Percentiles rank a stretch among this genome's conserved stretches.
These are phyloP conservation scores for Harpegnathos saltator DNA, from an alignment of 1,140 invertebrate species.

Conservation along the genomic window DNA sequence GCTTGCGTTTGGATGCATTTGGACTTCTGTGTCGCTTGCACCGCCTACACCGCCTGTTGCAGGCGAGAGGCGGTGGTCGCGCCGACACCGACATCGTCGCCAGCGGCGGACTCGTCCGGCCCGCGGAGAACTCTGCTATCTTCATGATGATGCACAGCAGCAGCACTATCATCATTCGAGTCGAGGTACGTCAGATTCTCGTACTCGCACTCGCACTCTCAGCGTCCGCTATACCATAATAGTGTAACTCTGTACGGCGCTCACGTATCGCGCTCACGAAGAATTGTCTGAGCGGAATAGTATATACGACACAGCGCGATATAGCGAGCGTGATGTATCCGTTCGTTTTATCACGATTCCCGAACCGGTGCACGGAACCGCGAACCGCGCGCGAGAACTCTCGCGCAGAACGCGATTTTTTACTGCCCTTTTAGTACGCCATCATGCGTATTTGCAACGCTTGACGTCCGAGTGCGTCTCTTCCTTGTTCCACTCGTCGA, in stretches of 20 bases:
- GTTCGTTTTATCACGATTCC: conserved; percentile 12
- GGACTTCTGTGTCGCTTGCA: conserved; percentile 22
- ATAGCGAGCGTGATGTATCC: background rate
- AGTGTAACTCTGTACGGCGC: background rate
- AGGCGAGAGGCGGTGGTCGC: conserved; percentile 66
- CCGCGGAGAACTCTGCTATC: conserved; percentile 84
- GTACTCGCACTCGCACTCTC: background rate
- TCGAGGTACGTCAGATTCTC: conserved; percentile 23
- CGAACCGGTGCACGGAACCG: background rate
- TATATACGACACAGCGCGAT: background rate
- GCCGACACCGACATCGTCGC: conserved; percentile 61
- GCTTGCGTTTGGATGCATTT: conserved; percentile 46
- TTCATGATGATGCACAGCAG: conserved; percentile 86
- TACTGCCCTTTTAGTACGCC: background rate
- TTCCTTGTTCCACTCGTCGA: too few relatives aligned
- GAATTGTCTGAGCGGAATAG: background rate
- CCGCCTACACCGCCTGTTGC: conserved; percentile 69
- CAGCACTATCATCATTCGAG: conserved; percentile 84
- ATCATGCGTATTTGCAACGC: background rate
- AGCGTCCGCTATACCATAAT: conserved; percentile 43
- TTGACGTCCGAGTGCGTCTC: background rate
- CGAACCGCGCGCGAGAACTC: too few relatives aligned
- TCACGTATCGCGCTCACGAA: background rate
- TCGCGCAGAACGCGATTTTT: too few relatives aligned
- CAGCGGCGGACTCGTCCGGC: conserved; percentile 75